Evolutionary conservation across 2,113 vertebrate genomes (phyloP).

Genomic region (Siniperca chuatsi): DNA sequence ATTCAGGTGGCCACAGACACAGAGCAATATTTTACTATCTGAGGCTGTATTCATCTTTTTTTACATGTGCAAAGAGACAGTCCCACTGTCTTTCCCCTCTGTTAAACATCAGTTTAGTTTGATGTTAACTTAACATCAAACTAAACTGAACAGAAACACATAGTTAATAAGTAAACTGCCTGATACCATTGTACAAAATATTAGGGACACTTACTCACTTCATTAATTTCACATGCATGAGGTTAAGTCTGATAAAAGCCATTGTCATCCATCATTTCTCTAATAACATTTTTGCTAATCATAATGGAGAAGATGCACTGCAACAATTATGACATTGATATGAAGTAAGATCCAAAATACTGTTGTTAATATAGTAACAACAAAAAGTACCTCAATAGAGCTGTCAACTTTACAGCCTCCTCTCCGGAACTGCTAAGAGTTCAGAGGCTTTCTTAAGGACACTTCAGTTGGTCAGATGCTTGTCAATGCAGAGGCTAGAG

Average conservation of each 20-base stretch:
- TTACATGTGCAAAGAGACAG: not conserved
- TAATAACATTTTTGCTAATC: not conserved
- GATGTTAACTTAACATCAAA: no score
- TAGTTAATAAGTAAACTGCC: not conserved
- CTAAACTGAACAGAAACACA: not conserved
- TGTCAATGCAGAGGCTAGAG: not conserved
- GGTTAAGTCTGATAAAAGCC: not conserved
- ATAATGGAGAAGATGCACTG: not conserved
- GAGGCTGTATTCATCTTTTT: not conserved
- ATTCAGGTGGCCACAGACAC: not conserved
- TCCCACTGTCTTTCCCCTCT: not conserved
- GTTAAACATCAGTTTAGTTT: not conserved
- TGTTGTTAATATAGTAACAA: not conserved
- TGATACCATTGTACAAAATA: not conserved
- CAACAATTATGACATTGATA: not conserved
- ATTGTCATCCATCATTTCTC: not conserved
- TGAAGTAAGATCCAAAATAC: not conserved
- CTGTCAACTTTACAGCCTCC: not conserved
- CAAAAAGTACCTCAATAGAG: not conserved
- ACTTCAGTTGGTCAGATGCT: conserved; percentile 8
- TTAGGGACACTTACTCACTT: no score
- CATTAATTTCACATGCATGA: not conserved
- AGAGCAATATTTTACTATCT: not conserved
- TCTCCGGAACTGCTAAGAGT: conserved; percentile 11
- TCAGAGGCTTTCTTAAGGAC: not conserved